Percentiles rank a stretch among this genome's conserved stretches.
Evolutionary conservation across 2,888 invertebrate genomes (phyloP).

Genomic region (Luffia ferchaultella): DNA sequence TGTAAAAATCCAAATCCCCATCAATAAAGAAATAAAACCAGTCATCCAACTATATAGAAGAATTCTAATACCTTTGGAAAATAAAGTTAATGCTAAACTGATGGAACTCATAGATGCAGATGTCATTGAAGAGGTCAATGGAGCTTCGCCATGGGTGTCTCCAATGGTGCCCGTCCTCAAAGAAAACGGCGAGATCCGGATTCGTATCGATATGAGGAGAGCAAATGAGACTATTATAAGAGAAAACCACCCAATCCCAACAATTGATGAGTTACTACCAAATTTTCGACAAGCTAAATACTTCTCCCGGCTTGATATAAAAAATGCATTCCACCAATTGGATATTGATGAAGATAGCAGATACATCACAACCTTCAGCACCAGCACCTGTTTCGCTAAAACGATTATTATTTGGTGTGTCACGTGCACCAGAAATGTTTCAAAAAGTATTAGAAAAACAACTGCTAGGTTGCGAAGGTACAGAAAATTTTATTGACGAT

Average conservation of each 20-base stretch:
- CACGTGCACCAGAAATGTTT: slow-evolving; percentile 6
- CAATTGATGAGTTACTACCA: slow-evolving; percentile 15
- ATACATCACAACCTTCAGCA: slow-evolving; percentile 20
- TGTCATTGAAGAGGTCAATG: slow-evolving; percentile 14
- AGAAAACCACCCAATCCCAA: slow-evolving; percentile 17
- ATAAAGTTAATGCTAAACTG: slow-evolving; percentile 13
- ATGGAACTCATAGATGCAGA: slow-evolving; percentile 11
- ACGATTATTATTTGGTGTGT: slow-evolving; percentile 4
- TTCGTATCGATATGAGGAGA: slow-evolving; percentile 14
- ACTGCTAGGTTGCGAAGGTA: slow-evolving; percentile 16
- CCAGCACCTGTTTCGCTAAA: slow-evolving; percentile 14
- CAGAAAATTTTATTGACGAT: slow-evolving; percentile 21
- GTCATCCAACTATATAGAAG: slow-evolving; percentile 15
- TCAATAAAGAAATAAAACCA: slow-evolving; percentile 13
- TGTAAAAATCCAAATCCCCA: slow-evolving; percentile 15
- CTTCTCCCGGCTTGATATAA: slow-evolving; percentile 18
- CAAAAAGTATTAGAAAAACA: slow-evolving; percentile 15
- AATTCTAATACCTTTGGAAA: slow-evolving; percentile 14
- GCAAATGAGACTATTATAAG: slow-evolving; percentile 16
- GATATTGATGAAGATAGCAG: slow-evolving; percentile 15
- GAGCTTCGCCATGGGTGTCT: slow-evolving; percentile 14
- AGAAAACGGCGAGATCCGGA: slow-evolving; percentile 8
- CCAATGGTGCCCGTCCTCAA: slow-evolving; percentile 14
- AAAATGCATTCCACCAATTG: slow-evolving; percentile 20
- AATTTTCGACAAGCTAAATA: slow-evolving; percentile 17